Base-by-base conservation (phyloP, 2,797 vertebrate species). In the Benthosema pterotum region DNA sequence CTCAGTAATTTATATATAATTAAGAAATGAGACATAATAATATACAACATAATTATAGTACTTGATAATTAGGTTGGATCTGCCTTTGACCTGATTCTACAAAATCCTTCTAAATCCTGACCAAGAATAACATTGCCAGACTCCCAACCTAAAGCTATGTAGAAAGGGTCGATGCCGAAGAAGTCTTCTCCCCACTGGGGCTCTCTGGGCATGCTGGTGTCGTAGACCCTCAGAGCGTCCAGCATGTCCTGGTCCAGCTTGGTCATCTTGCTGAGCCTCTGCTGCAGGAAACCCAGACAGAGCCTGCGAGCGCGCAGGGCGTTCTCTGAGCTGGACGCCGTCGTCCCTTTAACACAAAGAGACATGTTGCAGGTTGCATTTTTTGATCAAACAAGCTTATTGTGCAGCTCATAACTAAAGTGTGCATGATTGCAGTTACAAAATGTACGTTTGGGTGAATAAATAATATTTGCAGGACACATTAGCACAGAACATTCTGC, bases 131-230 rank as follows among this genome's bases (percentile, higher is more conserved):
- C 32, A 38, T 9, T 15, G 19, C 0, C n/a, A 19, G 9, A 17
- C 14, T 60, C 4, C 49, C 53, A 91, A 95, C 98, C 97, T 85
- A 88, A 90, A 47, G 94, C 83, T 57, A 99, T 96, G 88, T 96
- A 98, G 90, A 99, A 99, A 0, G 98, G 98, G 48, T 94, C 89
- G 42, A 99, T 96, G 80, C 97, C 98, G 54, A 98, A 95, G 45
- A 91, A 93, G 67, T 90, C 88, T 22, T 95, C 94, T 5, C 92
- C 92, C 89, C 93, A 96, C 64, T 92, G 85, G 3, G 97, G 93
- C 63, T 96, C 91, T 55, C 89, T 89, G 5, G 82, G 65, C 57
- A 92, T 83, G 32, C 76, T 79, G 82, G 84, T 90, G 75, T 97
- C 93, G 48, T 99, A 99, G 61, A 98, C 95, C 63, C 85, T 90